A percentile compares a stretch with the other conserved stretches of the same genome.
Conservation (phyloP, 2,113 vertebrate species). For the Cairina moschata region DNA sequence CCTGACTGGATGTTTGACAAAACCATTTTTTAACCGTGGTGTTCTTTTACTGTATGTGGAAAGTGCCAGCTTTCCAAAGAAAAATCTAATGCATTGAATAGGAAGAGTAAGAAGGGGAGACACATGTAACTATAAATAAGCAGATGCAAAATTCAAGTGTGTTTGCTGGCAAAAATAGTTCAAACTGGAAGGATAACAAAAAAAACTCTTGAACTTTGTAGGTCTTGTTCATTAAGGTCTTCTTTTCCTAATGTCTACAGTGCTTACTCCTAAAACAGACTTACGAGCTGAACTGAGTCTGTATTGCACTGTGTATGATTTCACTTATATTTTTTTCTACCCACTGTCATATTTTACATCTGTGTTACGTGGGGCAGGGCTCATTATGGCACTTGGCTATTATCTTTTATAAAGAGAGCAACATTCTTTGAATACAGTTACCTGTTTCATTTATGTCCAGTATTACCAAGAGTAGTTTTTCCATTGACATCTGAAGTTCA, state of each 20-base stretch:
- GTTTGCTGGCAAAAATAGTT: not conserved
- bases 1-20: not conserved
- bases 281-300: not conserved
- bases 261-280: fast-evolving
- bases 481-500: not conserved
- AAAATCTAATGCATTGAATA: not conserved
- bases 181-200: not conserved
- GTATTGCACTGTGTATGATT: fast-evolving
- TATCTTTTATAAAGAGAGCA: not conserved
- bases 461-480: not conserved
- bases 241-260: not conserved
- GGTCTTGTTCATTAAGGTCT: not conserved
- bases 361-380: fast-evolving
- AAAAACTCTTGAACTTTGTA: not conserved
- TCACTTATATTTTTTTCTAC: not conserved
- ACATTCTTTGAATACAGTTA: not conserved
- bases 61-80: not conserved
- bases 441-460: fast-evolving
- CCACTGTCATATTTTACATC: not conserved
- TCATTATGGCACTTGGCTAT: fast-evolving
- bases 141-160: not conserved
- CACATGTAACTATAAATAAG: not conserved
- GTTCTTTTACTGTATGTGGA: not conserved
- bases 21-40: not conserved
- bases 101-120: not conserved